Evolutionary conservation across 2,797 vertebrate genomes (phyloP).

Genomic region (Paguma larvata): DNA sequence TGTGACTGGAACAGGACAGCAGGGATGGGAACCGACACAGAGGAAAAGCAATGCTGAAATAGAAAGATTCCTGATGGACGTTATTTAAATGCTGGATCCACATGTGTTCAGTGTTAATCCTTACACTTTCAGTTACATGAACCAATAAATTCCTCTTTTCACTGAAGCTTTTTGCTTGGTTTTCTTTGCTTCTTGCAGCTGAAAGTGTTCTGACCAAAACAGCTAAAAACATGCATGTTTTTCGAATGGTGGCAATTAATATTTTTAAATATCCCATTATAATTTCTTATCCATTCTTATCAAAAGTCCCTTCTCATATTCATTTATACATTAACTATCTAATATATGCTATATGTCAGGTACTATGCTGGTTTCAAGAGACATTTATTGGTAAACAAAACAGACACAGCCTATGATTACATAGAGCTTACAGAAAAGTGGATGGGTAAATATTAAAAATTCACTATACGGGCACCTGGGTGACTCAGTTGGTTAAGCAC

Average conservation of each 20-base stretch:
- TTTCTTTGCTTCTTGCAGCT: not conserved
- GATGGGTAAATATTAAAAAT: not conserved
- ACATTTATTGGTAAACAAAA: not conserved
- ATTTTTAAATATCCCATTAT: not conserved
- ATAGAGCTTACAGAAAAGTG: not conserved
- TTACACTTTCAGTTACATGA: slow-evolving; percentile 2
- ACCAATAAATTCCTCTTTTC: not conserved
- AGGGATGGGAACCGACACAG: not conserved
- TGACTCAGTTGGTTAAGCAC: too few relatives aligned
- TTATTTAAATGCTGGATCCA: not conserved
- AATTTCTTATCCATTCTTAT: slow-evolving; percentile 27
- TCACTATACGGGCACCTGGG: not conserved
- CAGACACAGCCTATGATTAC: not conserved
- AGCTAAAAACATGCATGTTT: not conserved
- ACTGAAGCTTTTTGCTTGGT: not conserved
- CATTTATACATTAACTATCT: slow-evolving; percentile 2
- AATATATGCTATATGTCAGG: not conserved
- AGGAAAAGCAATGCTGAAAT: not conserved
- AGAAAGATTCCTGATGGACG: not conserved
- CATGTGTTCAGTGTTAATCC: not conserved
- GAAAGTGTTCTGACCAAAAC: not conserved
- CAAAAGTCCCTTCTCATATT: not conserved
- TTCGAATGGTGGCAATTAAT: slow-evolving; percentile 31
- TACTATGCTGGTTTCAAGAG: not conserved
- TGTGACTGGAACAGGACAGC: not conserved